These are phyloP conservation scores for Brotula barbata DNA, from an alignment of 2,797 vertebrate species.

Conservation along the genomic window DNA sequence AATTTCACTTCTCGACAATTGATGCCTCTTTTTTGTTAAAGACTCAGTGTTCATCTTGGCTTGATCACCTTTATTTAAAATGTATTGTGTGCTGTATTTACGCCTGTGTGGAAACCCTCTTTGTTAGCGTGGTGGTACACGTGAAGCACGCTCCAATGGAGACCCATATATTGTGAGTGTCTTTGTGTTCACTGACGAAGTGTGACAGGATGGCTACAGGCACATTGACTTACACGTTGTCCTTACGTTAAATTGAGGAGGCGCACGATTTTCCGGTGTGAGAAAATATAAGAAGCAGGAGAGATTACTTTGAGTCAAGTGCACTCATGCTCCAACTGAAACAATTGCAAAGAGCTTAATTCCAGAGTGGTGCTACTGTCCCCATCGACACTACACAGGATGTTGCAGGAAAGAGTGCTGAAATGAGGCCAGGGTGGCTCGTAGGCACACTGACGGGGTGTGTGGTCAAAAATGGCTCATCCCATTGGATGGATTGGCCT, in stretches of 20 bases:
- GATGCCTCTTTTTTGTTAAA: neutral
- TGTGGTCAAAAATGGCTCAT: slow-evolving; percentile 69
- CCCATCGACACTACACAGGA: neutral
- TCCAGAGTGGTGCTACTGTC: neutral
- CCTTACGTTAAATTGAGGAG: neutral
- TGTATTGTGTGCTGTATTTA: neutral
- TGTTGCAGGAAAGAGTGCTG: neutral
- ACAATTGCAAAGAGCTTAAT: neutral
- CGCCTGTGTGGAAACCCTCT: neutral
- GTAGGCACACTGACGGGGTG: slow-evolving; percentile 36
- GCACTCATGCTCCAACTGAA: too few species aligned
- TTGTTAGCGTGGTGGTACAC: slow-evolving; percentile 31
- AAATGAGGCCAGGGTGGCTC: slow-evolving; percentile 31
- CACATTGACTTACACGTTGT: slow-evolving; percentile 8
- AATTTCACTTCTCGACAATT: neutral
- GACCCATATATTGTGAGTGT: slow-evolving; percentile 14
- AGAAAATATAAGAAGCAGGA: neutral
- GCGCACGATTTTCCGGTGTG: neutral
- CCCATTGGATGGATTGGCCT: slow-evolving; percentile 68
- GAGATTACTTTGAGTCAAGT: neutral
- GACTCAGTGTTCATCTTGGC: slow-evolving; percentile 6
- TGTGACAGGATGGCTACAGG: slow-evolving; percentile 27
- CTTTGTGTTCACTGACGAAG: slow-evolving; percentile 43
- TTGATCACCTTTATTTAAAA: slow-evolving; percentile 27
- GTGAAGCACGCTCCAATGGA: slow-evolving; percentile 25